Evolutionary conservation across 2,113 vertebrate genomes (phyloP).

Genomic region (Nothobranchius furzeri): DNA sequence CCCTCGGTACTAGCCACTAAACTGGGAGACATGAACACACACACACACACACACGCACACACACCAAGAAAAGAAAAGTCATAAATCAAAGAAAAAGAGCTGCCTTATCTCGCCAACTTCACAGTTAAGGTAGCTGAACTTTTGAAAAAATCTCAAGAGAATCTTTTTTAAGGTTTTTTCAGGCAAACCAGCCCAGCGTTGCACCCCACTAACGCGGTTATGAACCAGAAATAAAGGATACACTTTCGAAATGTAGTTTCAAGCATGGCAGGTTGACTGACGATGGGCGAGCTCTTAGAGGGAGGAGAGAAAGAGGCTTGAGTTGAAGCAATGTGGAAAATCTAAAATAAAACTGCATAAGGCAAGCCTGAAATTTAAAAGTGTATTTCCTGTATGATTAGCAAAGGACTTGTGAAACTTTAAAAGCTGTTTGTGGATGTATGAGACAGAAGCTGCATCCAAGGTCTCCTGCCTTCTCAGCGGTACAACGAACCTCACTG

Average conservation of each 20-base stretch:
- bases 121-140: conserved; percentile 78
- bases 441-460: conserved; percentile 6
- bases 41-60: conserved; percentile 74
- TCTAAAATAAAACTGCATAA: conserved; percentile 26
- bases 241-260: conserved; percentile 47
- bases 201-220: conserved; percentile 45
- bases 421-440: conserved; percentile 7
- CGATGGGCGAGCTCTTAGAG: conserved; percentile 29
- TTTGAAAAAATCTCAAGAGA: conserved; percentile 63
- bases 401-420: background rate
- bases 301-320: conserved; percentile 14
- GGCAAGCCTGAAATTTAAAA: no score
- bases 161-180: conserved; percentile 59
- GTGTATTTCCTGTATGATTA: background rate
- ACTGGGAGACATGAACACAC: no score
- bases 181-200: conserved; percentile 32
- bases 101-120: conserved; percentile 79
- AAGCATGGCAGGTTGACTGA: conserved; percentile 36
- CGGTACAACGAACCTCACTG: conserved; percentile 27
- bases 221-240: conserved; percentile 70
- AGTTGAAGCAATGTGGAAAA: conserved; percentile 38
- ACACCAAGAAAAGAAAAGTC: conserved; percentile 72
- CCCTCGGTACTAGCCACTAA: no score
- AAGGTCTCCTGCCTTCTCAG: conserved; percentile 22
- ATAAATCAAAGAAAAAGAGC: conserved; percentile 80